phyloP scores from a whole-genome alignment of 2,888 invertebrate species.

The Shargacucullia verbasci region DNA sequence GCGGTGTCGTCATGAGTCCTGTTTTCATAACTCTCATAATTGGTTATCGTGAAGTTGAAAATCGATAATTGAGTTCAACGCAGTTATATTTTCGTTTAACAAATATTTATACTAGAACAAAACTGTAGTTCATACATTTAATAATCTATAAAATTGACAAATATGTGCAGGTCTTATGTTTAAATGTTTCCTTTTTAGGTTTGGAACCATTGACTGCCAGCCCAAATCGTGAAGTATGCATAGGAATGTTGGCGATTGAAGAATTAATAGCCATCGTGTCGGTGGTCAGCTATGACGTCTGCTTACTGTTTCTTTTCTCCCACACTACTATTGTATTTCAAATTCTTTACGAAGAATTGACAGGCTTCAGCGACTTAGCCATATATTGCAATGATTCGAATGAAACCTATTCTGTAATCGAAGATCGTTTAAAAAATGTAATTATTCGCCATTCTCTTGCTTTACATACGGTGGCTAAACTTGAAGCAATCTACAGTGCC shows the following conservation, averaged over 20 bases:
- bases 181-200: slow-evolving; percentile 41
- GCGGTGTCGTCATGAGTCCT: too few species aligned
- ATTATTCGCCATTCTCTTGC: slow-evolving; percentile 55
- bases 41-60: too few species aligned
- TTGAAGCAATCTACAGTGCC: slow-evolving; percentile 58
- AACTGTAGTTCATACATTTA: too few species aligned
- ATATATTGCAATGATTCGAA: slow-evolving; percentile 27
- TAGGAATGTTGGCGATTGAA: slow-evolving; percentile 56
- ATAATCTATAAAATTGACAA: too few species aligned
- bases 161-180: not conserved
- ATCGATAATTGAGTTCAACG: too few species aligned
- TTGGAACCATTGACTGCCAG: slow-evolving; percentile 49
- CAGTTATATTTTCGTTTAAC: too few species aligned
- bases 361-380: slow-evolving; percentile 37
- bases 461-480: slow-evolving; percentile 55
- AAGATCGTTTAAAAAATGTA: slow-evolving; percentile 51
- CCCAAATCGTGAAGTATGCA: slow-evolving; percentile 61
- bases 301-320: slow-evolving; percentile 60
- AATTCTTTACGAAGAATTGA: slow-evolving; percentile 59
- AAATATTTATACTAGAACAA: too few species aligned
- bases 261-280: slow-evolving; percentile 53
- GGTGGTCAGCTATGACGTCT: slow-evolving; percentile 58
- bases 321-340: slow-evolving; percentile 62
- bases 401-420: slow-evolving; percentile 33
- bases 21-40: too few species aligned